These are phyloP conservation scores for Pomatorhinus ruficollis DNA, from an alignment of 2,113 vertebrate species.

Conservation along the genomic window DNA sequence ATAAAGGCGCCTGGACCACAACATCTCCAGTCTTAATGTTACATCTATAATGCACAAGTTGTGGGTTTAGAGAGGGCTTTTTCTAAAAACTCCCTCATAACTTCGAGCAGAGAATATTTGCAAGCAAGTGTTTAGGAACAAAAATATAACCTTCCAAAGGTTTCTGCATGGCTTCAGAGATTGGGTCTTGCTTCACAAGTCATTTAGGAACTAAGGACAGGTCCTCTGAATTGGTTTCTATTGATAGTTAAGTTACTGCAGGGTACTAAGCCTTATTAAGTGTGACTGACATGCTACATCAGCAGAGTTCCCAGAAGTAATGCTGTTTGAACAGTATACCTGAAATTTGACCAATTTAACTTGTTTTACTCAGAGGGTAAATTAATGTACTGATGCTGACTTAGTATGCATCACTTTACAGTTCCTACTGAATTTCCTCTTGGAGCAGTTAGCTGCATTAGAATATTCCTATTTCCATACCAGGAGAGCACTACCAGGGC, in stretches of 20 bases:
- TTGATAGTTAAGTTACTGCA: background rate
- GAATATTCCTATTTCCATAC: constrained; percentile 18
- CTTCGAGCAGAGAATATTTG: background rate
- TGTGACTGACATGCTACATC: background rate
- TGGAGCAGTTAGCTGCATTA: constrained; percentile 9
- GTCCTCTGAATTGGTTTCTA: background rate
- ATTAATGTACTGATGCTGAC: constrained; percentile 11
- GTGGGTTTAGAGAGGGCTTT: background rate
- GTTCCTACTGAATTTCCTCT: constrained; percentile 14
- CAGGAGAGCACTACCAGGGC: background rate
- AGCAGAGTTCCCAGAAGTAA: background rate
- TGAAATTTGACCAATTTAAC: background rate
- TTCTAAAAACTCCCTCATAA: background rate
- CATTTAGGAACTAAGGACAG: background rate
- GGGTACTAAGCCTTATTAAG: background rate
- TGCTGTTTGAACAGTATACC: background rate
- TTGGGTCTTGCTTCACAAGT: background rate
- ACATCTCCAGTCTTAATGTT: background rate
- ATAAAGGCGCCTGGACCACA: background rate
- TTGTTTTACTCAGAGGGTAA: background rate
- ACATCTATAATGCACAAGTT: background rate
- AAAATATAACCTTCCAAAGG: background rate
- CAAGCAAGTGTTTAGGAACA: background rate
- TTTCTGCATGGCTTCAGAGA: background rate
- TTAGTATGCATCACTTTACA: constrained; percentile 27